These are phyloP conservation scores for Phymatocera aterrima DNA, from an alignment of 2,888 invertebrate genomes.

Conservation along the genomic window DNA sequence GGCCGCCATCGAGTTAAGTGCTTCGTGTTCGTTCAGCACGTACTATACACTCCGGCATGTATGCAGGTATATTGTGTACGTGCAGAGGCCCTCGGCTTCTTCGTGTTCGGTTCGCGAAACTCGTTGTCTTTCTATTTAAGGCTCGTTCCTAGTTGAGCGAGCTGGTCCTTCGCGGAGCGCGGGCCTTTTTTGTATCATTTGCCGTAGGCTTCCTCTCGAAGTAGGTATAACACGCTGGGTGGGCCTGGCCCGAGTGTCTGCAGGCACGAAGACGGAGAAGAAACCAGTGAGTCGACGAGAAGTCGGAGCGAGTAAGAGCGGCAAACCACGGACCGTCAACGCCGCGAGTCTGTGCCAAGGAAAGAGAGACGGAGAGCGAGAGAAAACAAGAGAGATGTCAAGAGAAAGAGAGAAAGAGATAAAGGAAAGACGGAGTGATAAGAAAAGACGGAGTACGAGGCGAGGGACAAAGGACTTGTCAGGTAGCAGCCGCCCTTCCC, in stretches of 20 bases:
- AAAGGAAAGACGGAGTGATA: constrained; percentile 39
- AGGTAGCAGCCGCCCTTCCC: constrained; percentile 59
- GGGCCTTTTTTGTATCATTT: constrained; percentile 50
- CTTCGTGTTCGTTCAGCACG: constrained; percentile 21
- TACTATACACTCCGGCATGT: neutral
- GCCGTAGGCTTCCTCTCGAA: constrained; percentile 50
- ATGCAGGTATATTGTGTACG: neutral
- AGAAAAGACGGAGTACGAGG: constrained; percentile 49
- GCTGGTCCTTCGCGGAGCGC: constrained; percentile 37
- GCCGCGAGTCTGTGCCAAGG: constrained; percentile 7
- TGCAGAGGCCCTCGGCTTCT: constrained; percentile 3
- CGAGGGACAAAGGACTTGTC: constrained; percentile 65
- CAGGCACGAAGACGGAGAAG: constrained; percentile 28
- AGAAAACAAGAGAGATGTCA: constrained; percentile 29
- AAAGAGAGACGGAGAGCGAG: constrained; percentile 1
- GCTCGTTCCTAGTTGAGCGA: constrained; percentile 46
- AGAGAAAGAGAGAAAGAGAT: constrained; percentile 19
- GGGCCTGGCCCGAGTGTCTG: constrained; percentile 47
- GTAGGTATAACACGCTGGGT: constrained; percentile 51
- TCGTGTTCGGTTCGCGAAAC: constrained; percentile 44
- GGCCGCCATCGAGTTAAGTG: constrained; percentile 22
- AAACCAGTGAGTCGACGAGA: neutral
- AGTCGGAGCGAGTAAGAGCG: constrained; percentile 29
- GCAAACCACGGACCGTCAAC: constrained; percentile 27
- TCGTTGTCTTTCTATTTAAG: constrained; percentile 45